Percentiles rank a stretch among this genome's conserved stretches.
Evolutionary conservation across 1,140 invertebrate species (phyloP).

Genomic region (Melipona quadrifasciata): DNA sequence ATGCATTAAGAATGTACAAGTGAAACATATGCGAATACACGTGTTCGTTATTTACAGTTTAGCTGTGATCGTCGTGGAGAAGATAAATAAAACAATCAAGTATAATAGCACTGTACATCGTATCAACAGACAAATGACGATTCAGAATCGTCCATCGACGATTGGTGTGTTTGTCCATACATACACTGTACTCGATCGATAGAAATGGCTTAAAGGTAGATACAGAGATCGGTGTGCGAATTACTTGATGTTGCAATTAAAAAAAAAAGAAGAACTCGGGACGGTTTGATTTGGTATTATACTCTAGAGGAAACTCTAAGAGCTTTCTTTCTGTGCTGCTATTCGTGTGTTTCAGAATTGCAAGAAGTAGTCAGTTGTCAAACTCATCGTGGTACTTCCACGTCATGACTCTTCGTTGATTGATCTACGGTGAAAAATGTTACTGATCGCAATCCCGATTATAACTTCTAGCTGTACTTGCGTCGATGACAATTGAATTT

Average conservation of each 20-base stretch:
- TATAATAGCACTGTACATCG: constrained; percentile 12
- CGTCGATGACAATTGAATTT: neutral
- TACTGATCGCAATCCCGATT: neutral
- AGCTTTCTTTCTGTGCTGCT: neutral
- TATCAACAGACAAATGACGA: constrained; percentile 10
- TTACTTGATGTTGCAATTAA: neutral
- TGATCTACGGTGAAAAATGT: constrained; percentile 40
- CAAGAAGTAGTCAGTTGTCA: neutral
- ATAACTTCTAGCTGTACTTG: neutral
- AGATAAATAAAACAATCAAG: neutral
- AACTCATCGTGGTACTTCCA: neutral
- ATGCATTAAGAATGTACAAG: constrained; percentile 39
- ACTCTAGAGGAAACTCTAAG: neutral
- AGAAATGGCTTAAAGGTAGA: constrained; percentile 9
- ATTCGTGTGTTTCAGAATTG: neutral
- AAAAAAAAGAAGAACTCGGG: neutral
- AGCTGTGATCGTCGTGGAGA: constrained; percentile 9
- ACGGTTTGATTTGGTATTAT: neutral
- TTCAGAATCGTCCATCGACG: constrained; percentile 1
- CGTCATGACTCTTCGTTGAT: neutral
- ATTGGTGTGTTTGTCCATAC: neutral
- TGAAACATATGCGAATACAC: neutral
- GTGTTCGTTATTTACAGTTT: constrained; percentile 37
- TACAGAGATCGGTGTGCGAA: neutral
- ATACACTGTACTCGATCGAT: constrained; percentile 18